Conservation (phyloP, 1,140 invertebrate genomes). For the Pseudomyrmex sp. region DNA sequence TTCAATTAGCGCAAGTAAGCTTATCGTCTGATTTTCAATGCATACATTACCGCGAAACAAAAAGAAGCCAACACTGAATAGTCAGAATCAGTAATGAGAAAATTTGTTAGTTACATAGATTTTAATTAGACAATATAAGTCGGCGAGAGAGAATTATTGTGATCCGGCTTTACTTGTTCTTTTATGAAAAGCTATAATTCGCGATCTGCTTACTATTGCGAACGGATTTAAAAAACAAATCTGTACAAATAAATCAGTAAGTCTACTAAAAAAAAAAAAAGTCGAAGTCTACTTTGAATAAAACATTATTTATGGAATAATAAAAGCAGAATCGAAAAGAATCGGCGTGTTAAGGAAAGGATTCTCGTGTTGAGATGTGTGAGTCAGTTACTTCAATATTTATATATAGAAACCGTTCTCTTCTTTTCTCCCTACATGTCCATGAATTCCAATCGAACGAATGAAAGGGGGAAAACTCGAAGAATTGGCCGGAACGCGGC, state of each 20-base stretch:
- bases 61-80: neutral
- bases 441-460: neutral
- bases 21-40: constrained; percentile 14
- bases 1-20: constrained; percentile 25
- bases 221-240: neutral
- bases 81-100: neutral
- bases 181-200: neutral
- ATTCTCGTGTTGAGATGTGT: neutral
- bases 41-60: neutral
- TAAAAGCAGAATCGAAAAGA: neutral
- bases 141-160: too few relatives aligned
- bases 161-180: too few relatives aligned
- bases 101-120: neutral
- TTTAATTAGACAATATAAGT: too few relatives aligned
- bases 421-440: neutral
- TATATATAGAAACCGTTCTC: neutral
- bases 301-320: constrained; percentile 4
- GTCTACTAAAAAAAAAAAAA: too few relatives aligned
- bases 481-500: constrained; percentile 15
- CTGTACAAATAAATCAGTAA: too few relatives aligned
- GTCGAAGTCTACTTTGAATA: neutral
- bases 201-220: neutral
- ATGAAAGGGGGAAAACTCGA: neutral
- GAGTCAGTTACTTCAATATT: neutral
- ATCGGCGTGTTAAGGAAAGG: neutral